Evolutionary conservation across 1,140 invertebrate species (phyloP).

Genomic region (Formica selysi): DNA sequence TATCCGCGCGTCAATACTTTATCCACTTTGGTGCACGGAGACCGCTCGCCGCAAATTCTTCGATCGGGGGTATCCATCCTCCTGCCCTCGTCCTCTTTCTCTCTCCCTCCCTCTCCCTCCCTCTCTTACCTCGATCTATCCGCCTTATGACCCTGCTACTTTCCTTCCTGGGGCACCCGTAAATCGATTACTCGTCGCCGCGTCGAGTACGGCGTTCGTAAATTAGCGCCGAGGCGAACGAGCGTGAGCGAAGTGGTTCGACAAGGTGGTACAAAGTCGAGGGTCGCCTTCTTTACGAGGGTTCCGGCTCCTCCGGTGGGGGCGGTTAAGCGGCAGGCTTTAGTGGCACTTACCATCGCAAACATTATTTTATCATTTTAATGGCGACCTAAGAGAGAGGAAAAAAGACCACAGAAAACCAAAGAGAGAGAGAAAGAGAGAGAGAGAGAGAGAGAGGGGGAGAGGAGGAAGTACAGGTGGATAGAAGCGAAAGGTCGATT

Average conservation of each 20-base stretch:
- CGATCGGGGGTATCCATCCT: not conserved
- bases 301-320: conserved; percentile 64
- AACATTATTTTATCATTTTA: conserved; percentile 86
- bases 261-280: conserved; percentile 77
- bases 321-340: conserved; percentile 79
- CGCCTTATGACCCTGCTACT: conserved; percentile 58
- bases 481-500: conserved; percentile 63
- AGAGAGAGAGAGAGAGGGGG: conserved; percentile 30
- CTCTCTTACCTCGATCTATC: conserved; percentile 41
- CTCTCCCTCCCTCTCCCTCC: not conserved
- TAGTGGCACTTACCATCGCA: conserved; percentile 84
- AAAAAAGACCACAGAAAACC: not conserved
- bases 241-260: conserved; percentile 76
- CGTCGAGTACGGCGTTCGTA: conserved; percentile 75
- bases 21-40: conserved; percentile 43
- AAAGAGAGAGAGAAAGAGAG: not conserved
- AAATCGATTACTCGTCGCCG: conserved; percentile 77
- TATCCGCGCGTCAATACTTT: conserved; percentile 45
- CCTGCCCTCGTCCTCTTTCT: no score
- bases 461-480: conserved; percentile 36
- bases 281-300: conserved; percentile 75
- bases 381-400: conserved; percentile 74
- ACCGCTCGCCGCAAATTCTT: conserved; percentile 42
- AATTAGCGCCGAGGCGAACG: conserved; percentile 75
- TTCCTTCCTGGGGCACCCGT: conserved; percentile 61